Percentiles rank a stretch among this genome's conserved stretches.
These are phyloP conservation scores for Geococcyx californianus DNA, from an alignment of 2,113 vertebrate species.

Conservation along the genomic window DNA sequence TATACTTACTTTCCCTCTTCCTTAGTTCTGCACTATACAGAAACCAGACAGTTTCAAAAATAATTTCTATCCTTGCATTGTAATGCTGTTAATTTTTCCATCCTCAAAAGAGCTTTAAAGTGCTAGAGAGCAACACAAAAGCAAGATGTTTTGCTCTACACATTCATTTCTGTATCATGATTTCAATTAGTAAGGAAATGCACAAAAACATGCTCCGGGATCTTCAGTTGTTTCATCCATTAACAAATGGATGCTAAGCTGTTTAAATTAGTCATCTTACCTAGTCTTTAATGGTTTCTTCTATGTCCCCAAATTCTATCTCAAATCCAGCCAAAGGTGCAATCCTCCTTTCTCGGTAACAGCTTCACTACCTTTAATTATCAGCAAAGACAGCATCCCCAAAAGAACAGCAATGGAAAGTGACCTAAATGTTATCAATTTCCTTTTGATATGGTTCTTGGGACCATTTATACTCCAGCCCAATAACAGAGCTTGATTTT, in stretches of 20 bases:
- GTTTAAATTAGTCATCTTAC: not conserved
- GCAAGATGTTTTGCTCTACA: not conserved
- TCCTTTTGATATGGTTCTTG: not conserved
- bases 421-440: not conserved
- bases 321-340: not conserved
- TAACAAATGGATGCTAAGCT: not conserved
- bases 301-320: not conserved
- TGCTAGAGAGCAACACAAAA: not conserved
- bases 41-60: not conserved
- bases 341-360: not conserved
- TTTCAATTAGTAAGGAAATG: not conserved
- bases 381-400: not conserved
- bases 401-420: not conserved
- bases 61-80: not conserved
- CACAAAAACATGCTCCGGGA: accelerated
- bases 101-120: not conserved
- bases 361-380: not conserved
- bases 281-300: not conserved
- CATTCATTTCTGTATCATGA: not conserved
- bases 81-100: not conserved
- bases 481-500: not conserved
- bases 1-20: not conserved
- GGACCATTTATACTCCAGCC: not conserved
- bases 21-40: not conserved
- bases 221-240: not conserved